Evolutionary conservation across 2,113 vertebrate species (phyloP).

Genomic region (Sphaerodactylus townsendi): DNA sequence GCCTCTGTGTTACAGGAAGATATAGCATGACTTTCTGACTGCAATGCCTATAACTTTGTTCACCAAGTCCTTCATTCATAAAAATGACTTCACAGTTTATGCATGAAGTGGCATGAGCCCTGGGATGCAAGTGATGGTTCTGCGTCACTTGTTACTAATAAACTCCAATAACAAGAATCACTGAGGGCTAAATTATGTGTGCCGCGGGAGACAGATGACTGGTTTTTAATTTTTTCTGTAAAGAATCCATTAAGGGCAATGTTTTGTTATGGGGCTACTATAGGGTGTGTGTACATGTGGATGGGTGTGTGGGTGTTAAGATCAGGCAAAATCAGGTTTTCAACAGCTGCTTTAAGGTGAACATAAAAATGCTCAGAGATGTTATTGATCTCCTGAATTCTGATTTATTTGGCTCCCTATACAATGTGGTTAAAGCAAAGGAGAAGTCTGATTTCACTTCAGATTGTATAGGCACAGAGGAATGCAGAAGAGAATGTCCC

Average conservation of each 20-base stretch:
- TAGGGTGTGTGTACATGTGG: no score
- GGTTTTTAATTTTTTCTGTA: no score
- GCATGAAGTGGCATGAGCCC: neutral
- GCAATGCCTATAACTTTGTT: neutral
- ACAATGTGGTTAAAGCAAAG: neutral
- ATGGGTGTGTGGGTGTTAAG: no score
- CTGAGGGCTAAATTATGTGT: neutral
- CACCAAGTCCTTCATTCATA: neutral
- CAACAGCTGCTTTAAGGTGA: no score
- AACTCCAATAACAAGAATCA: neutral
- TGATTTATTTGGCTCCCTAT: no score
- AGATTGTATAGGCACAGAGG: conserved; percentile 4
- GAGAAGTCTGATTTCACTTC: neutral
- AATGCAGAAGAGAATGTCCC: neutral
- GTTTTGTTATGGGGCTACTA: no score
- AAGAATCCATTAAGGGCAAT: no score
- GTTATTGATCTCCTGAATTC: no score
- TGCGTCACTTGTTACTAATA: neutral
- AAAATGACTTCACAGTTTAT: neutral
- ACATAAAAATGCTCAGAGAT: no score
- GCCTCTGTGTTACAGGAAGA: neutral
- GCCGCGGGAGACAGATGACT: no score
- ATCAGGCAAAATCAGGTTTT: no score
- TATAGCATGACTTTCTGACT: neutral
- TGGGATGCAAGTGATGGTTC: neutral